These are phyloP conservation scores for Cynopterus brachyotis DNA, from an alignment of 2,113 vertebrate genomes.

Conservation along the genomic window DNA sequence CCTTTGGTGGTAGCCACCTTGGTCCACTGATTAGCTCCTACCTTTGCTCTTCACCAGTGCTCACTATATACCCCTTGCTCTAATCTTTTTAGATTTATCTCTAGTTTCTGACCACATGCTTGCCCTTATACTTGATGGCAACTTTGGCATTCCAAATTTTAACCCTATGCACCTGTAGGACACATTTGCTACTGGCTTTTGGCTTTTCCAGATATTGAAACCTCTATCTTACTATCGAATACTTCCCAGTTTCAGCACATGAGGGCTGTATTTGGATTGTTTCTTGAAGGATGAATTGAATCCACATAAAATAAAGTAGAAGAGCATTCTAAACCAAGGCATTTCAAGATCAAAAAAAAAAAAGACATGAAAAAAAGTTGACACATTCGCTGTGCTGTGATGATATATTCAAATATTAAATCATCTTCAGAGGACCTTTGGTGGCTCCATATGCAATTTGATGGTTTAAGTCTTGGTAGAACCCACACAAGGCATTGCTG, in stretches of 20 bases:
- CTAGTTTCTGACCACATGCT: neutral
- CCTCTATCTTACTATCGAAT: neutral
- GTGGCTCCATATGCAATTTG: neutral
- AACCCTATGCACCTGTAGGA: neutral
- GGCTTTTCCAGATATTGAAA: neutral
- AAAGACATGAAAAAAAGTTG: neutral
- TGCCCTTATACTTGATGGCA: neutral
- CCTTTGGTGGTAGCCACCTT: neutral
- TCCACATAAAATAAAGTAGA: neutral
- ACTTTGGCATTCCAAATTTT: neutral
- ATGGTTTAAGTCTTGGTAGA: neutral
- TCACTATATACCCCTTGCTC: neutral
- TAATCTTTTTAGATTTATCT: neutral
- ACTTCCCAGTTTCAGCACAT: neutral
- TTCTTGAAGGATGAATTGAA: neutral
- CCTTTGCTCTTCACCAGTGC: neutral
- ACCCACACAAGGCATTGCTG: neutral
- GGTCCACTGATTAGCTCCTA: neutral
- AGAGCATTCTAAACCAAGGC: neutral
- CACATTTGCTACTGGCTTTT: neutral
- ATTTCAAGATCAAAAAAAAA: neutral
- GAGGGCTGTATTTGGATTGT: neutral
- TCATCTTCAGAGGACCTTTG: neutral
- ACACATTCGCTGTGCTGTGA: neutral
- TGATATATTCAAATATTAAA: neutral